A percentile compares a stretch with the other conserved stretches of the same genome.
Evolutionary conservation across 2,113 vertebrate species (phyloP).

Genomic region (Suncus etruscus): DNA sequence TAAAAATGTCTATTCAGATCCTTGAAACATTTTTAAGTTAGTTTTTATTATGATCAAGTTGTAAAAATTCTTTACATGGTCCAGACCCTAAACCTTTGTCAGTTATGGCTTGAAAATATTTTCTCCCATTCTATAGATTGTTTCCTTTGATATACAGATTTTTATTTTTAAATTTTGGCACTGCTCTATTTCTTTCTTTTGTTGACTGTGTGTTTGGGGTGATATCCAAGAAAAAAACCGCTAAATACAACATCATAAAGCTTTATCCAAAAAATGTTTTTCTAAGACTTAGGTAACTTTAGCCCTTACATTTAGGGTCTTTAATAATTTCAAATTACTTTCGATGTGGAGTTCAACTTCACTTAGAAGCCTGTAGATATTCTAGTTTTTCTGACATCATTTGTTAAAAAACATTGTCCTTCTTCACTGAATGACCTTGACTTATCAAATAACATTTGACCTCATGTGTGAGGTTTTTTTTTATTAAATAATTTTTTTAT

Average conservation of each 20-base stretch:
- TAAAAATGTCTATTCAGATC: background rate
- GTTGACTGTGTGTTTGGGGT: background rate
- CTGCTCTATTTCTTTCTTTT: background rate
- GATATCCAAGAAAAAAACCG: background rate
- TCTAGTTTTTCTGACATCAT: background rate
- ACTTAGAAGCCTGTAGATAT: background rate
- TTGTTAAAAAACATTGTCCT: slow-evolving; percentile 55
- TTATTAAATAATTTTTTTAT: too few species aligned
- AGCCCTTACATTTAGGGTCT: background rate
- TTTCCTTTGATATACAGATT: background rate
- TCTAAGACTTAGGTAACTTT: background rate
- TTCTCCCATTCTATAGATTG: background rate
- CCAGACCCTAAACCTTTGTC: background rate
- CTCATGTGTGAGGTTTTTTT: background rate
- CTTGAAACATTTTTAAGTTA: slow-evolving; percentile 16
- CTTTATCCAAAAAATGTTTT: background rate
- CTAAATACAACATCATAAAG: background rate
- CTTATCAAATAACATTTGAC: slow-evolving; percentile 3
- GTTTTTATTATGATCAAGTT: background rate
- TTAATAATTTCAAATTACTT: slow-evolving; percentile 37
- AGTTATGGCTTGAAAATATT: background rate
- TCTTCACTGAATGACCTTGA: background rate
- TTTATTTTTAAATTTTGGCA: background rate
- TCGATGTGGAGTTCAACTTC: background rate
- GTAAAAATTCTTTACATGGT: background rate